A percentile compares a stretch with the other conserved stretches of the same genome.
Evolutionary conservation across 2,888 invertebrate species (phyloP).

Genomic region (Mesoligia furuncula): DNA sequence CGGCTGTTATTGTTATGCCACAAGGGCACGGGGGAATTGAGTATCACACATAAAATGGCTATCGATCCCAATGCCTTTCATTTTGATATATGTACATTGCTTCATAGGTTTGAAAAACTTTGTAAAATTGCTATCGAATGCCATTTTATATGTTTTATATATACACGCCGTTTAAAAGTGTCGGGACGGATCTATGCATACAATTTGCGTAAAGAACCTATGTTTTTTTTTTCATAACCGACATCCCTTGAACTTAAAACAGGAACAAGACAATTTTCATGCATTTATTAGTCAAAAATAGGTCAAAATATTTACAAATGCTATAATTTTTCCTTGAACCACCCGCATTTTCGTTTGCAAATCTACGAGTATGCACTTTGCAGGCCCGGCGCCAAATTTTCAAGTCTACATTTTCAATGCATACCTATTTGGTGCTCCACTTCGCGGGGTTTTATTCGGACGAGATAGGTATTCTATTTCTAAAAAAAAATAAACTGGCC

Average conservation of each 20-base stretch:
- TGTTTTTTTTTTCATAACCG: too few relatives aligned
- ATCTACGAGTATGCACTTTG: neutral
- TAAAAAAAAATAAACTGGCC: too few relatives aligned
- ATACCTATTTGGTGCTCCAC: neutral
- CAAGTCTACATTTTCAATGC: neutral
- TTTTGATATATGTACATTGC: too few relatives aligned
- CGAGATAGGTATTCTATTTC: neutral
- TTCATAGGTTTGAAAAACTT: too few relatives aligned
- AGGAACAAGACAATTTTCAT: neutral
- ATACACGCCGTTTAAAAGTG: neutral
- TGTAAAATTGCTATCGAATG: too few relatives aligned
- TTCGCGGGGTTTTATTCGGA: neutral
- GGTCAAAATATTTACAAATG: neutral
- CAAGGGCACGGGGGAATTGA: too few relatives aligned
- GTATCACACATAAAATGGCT: too few relatives aligned
- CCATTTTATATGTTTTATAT: too few relatives aligned
- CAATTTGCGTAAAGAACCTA: neutral
- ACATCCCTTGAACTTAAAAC: neutral
- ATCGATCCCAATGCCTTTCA: too few relatives aligned
- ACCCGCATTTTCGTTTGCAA: neutral
- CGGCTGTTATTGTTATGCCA: too few relatives aligned
- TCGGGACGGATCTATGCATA: neutral
- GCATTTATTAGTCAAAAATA: neutral
- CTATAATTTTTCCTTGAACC: neutral
- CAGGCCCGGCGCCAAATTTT: slow-evolving; percentile 13